phyloP scores from a whole-genome alignment of 2,797 vertebrate genomes.

The Pogoniulus pusillus region DNA sequence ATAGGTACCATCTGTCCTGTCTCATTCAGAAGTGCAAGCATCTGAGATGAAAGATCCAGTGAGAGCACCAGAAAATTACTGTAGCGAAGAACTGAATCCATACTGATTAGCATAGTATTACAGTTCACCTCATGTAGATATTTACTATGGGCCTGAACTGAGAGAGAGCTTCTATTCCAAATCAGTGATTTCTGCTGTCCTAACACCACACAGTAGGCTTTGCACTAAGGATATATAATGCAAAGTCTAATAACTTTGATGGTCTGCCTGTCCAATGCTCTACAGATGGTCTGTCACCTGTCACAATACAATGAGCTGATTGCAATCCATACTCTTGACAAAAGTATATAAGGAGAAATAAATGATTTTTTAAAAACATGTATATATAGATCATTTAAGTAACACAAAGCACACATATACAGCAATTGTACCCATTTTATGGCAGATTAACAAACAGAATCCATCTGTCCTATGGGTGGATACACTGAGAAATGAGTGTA shows the following conservation, averaged over 20 bases:
- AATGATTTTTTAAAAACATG: too few relatives aligned
- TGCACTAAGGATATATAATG: neutral
- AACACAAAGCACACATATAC: neutral
- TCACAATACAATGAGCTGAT: neutral
- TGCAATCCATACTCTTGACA: neutral
- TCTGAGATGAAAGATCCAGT: neutral
- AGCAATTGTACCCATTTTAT: neutral
- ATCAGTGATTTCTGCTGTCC: neutral
- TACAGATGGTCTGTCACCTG: neutral
- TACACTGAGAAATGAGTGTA: fast-evolving
- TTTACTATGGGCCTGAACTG: neutral
- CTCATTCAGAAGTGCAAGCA: neutral
- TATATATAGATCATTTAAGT: neutral
- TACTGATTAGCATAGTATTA: neutral
- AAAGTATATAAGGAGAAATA: neutral
- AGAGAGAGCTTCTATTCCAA: neutral
- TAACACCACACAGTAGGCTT: neutral
- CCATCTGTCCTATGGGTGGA: neutral
- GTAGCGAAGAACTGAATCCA: neutral
- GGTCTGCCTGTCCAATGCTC: neutral
- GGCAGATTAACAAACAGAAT: neutral
- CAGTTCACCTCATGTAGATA: neutral
- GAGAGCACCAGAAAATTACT: neutral
- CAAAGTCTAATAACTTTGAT: neutral
- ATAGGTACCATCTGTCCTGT: conserved; percentile 28